Conservation (phyloP, 2,888 invertebrate genomes). For the Nomada lathburiana region DNA sequence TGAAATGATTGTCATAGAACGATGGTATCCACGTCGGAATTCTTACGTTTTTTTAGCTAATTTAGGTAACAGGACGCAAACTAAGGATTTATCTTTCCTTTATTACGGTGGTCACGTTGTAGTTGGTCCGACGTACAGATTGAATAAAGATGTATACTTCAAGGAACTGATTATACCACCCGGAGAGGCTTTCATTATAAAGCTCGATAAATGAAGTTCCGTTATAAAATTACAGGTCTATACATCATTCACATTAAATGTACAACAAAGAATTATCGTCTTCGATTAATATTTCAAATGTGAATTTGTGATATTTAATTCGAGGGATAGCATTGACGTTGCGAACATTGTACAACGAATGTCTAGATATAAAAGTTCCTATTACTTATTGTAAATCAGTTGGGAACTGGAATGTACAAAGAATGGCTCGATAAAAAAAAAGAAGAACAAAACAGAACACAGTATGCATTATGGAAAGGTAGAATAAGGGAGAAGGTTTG, state of each 20-base stretch:
- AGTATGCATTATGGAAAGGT: neutral
- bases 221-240: neutral
- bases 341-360: conserved; percentile 57
- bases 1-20: conserved; percentile 89
- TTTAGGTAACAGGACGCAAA: conserved; percentile 87
- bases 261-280: neutral
- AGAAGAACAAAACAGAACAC: neutral
- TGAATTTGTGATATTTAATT: conserved; percentile 39
- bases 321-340: conserved; percentile 20
- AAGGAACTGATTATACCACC: conserved; percentile 86
- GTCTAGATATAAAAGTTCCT: conserved; percentile 54
- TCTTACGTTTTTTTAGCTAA: conserved; percentile 92
- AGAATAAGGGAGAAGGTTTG: neutral
- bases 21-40: conserved; percentile 92
- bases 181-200: conserved; percentile 88
- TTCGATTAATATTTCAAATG: conserved; percentile 28
- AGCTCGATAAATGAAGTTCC: conserved; percentile 86
- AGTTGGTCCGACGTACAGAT: conserved; percentile 85
- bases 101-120: conserved; percentile 90
- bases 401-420: conserved; percentile 23
- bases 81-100: conserved; percentile 90
- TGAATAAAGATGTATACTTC: conserved; percentile 85
- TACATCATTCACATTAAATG: conserved; percentile 24
- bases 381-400: conserved; percentile 32
- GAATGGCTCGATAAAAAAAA: neutral